Percentiles rank a stretch among this genome's conserved stretches.
Evolutionary conservation across 2,797 vertebrate species (phyloP).

Genomic region (Podarcis lilfordi): DNA sequence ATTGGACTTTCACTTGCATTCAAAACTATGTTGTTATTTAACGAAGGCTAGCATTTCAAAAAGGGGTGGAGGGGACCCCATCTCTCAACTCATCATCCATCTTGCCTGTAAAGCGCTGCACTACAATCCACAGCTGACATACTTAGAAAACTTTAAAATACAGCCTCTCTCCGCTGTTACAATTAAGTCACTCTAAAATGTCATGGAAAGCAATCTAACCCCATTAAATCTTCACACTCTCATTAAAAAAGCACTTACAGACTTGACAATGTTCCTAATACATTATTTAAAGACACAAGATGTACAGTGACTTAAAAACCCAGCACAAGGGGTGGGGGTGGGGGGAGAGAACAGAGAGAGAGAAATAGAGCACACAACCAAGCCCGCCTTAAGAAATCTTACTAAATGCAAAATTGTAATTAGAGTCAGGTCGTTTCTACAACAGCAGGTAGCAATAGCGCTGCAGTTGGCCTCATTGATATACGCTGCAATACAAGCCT

Average conservation of each 20-base stretch:
- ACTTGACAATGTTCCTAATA: slow-evolving; percentile 86
- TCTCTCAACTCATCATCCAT: slow-evolving; percentile 73
- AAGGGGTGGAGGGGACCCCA: not conserved
- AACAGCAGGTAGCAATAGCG: not conserved
- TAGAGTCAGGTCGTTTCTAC: not conserved
- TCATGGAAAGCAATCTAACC: slow-evolving; percentile 88
- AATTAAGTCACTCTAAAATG: slow-evolving; percentile 89
- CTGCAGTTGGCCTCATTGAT: not conserved
- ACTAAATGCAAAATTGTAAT: not conserved
- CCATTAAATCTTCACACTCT: slow-evolving; percentile 88
- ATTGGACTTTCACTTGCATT: slow-evolving; percentile 28
- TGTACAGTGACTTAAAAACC: slow-evolving; percentile 80
- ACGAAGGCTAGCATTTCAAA: slow-evolving; percentile 49
- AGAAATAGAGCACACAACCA: not conserved
- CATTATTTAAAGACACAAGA: slow-evolving; percentile 87
- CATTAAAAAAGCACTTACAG: slow-evolving; percentile 90
- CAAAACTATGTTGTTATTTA: slow-evolving; percentile 32
- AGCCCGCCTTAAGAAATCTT: not conserved
- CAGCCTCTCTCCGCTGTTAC: slow-evolving; percentile 84
- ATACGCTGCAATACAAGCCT: not conserved
- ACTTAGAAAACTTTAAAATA: slow-evolving; percentile 84
- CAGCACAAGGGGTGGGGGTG: slow-evolving; percentile 64
- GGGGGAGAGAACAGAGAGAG: slow-evolving; percentile 24
- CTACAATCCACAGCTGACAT: slow-evolving; percentile 77
- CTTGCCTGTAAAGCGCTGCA: slow-evolving; percentile 75